Evolutionary conservation across 2,888 invertebrate genomes (phyloP).

Genomic region (Sycophila texana): DNA sequence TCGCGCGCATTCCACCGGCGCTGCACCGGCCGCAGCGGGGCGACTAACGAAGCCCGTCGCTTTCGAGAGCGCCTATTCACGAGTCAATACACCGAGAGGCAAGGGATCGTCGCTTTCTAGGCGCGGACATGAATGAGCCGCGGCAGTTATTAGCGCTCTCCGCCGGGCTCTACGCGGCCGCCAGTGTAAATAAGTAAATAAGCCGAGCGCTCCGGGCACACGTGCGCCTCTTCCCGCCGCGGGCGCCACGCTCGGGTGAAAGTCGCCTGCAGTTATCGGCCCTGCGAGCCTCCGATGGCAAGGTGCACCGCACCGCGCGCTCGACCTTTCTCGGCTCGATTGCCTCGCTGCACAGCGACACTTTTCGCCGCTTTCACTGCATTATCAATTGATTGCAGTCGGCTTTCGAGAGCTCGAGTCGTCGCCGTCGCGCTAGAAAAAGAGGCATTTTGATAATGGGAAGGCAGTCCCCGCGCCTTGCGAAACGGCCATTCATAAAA

Average conservation of each 20-base stretch:
- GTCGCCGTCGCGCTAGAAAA: no score
- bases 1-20: not conserved
- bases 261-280: constrained; percentile 61
- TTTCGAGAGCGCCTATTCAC: not conserved
- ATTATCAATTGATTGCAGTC: no score
- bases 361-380: not conserved
- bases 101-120: not conserved
- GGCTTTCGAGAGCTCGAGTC: no score
- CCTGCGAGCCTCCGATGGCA: constrained; percentile 55
- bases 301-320: constrained; percentile 42
- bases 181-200: not conserved
- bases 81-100: no score
- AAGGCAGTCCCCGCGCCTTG: constrained; percentile 9
- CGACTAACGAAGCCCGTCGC: not conserved
- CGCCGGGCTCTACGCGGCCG: not conserved
- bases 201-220: not conserved
- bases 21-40: not conserved
- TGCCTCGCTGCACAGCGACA: not conserved
- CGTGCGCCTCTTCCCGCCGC: constrained; percentile 23
- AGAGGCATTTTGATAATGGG: constrained; percentile 42
- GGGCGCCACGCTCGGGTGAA: constrained; percentile 55
- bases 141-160: constrained; percentile 1
- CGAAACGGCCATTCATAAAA: constrained; percentile 40
- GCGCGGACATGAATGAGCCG: constrained; percentile 28
- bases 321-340: not conserved